These are phyloP conservation scores for Microtus richardsoni DNA, from an alignment of 2,113 vertebrate genomes.

Conservation along the genomic window DNA sequence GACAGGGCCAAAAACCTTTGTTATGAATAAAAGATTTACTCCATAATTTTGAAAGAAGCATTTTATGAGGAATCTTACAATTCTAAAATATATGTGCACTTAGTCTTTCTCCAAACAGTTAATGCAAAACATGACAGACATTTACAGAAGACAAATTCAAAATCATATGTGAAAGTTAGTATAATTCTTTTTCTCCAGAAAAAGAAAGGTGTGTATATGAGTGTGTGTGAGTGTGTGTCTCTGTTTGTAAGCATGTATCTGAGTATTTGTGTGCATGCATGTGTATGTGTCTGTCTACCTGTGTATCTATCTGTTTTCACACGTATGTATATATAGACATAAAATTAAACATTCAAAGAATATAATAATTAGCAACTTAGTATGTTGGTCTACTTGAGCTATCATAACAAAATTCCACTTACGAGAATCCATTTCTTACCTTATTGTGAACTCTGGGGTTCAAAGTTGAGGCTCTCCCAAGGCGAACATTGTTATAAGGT, in stretches of 20 bases:
- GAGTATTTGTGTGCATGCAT: neutral
- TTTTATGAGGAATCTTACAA: constrained; percentile 9
- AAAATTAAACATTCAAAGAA: neutral
- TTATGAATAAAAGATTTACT: constrained; percentile 25
- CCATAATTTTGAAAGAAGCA: constrained; percentile 35
- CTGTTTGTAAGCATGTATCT: neutral
- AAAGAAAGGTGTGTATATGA: neutral
- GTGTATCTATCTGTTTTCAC: neutral
- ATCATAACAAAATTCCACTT: neutral
- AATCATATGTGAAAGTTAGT: neutral
- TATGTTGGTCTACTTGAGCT: neutral
- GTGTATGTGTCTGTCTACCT: neutral
- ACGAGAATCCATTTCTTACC: neutral
- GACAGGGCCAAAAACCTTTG: constrained; percentile 24
- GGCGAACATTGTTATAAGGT: neutral
- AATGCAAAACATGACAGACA: neutral
- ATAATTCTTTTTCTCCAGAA: neutral
- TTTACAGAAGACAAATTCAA: constrained; percentile 18
- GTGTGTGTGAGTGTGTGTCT: neutral
- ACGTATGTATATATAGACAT: neutral
- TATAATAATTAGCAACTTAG: neutral
- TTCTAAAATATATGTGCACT: constrained; percentile 20
- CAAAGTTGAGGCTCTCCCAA: neutral
- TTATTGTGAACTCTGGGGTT: neutral
- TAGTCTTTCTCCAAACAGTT: constrained; percentile 46